These are phyloP conservation scores for Boulengeromyrus knoepffleri DNA, from an alignment of 2,113 vertebrate genomes.

Conservation along the genomic window DNA sequence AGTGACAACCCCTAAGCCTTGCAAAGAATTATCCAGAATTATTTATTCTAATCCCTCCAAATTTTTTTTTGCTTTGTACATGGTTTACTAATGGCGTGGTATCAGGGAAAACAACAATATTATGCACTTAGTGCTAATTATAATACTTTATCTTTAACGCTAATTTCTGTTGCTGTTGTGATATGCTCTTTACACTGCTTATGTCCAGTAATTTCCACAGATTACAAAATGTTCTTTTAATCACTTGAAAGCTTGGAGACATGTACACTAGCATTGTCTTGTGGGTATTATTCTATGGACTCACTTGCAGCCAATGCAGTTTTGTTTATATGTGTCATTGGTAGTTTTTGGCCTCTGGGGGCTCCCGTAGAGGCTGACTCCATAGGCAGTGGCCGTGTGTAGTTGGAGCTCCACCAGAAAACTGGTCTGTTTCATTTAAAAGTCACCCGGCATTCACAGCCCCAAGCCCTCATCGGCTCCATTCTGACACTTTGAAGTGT, in stretches of 20 bases:
- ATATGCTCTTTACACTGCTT: background rate
- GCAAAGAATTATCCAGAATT: background rate
- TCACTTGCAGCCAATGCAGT: background rate
- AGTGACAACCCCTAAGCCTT: background rate
- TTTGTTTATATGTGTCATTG: background rate
- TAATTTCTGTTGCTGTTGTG: background rate
- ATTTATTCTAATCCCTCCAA: background rate
- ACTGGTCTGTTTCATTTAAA: conserved; percentile 45
- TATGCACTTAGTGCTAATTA: background rate
- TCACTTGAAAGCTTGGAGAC: background rate
- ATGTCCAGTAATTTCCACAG: background rate
- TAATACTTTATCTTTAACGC: background rate
- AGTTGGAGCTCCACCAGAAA: background rate
- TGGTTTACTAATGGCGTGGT: background rate
- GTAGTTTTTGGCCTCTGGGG: background rate
- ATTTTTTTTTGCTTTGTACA: background rate
- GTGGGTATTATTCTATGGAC: background rate
- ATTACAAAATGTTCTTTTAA: background rate
- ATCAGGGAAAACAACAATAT: background rate
- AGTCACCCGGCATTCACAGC: conserved; percentile 35
- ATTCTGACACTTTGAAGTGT: conserved; percentile 46
- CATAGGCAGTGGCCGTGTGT: background rate
- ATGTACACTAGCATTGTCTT: background rate
- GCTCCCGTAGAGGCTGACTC: background rate
- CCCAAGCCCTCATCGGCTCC: conserved; percentile 33